These are phyloP conservation scores for Ischnura elegans DNA, from an alignment of 2,888 invertebrate genomes.

Conservation along the genomic window DNA sequence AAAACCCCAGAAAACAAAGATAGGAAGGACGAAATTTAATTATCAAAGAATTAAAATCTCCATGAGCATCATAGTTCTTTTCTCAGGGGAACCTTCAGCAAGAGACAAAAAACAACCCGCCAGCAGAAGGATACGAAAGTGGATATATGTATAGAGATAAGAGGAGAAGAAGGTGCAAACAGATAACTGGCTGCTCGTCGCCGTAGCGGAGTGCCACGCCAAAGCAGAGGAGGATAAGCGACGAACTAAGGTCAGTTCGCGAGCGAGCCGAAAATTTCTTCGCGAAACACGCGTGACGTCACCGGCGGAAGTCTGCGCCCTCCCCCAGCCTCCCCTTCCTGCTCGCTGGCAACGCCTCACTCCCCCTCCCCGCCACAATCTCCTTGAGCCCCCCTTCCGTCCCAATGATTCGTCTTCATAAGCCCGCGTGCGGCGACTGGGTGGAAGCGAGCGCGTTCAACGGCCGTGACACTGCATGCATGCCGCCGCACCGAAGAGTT, in stretches of 20 bases:
- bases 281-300: constrained; percentile 29
- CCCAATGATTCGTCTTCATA: not conserved
- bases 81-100: too few species aligned
- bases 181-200: not conserved
- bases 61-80: too few species aligned
- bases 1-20: too few species aligned
- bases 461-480: not conserved
- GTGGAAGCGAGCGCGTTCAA: not conserved
- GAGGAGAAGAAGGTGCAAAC: not conserved
- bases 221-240: not conserved
- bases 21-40: too few species aligned
- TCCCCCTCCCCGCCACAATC: not conserved
- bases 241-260: constrained; percentile 19
- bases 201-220: not conserved
- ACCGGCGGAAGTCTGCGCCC: not conserved
- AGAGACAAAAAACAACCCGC: too few species aligned
- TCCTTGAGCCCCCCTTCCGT: not conserved
- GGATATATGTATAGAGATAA: not conserved
- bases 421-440: not conserved
- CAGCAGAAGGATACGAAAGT: not conserved
- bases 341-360: not conserved
- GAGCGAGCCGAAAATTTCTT: constrained; percentile 17
- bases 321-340: not conserved
- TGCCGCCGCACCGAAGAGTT: not conserved
- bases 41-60: too few species aligned